Evolutionary conservation across 1,140 invertebrate species (phyloP).

Genomic region (Aphis craccivora): DNA sequence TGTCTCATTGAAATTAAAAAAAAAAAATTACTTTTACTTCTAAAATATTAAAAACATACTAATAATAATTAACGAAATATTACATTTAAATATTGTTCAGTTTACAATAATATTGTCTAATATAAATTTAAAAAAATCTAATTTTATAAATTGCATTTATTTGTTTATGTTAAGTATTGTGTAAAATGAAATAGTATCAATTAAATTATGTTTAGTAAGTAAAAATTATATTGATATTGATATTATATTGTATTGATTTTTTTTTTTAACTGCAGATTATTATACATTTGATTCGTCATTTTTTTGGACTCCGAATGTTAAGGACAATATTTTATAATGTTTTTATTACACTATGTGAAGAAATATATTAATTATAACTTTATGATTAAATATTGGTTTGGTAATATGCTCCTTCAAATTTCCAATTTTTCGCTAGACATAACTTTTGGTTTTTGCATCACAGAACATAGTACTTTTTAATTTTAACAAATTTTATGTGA

Average conservation of each 20-base stretch:
- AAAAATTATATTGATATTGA: background rate
- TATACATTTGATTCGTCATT: background rate
- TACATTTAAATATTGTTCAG: background rate
- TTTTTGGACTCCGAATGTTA: background rate
- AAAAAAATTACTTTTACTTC: background rate
- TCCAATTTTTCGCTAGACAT: background rate
- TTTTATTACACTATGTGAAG: background rate
- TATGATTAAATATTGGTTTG: background rate
- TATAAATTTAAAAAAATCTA: background rate
- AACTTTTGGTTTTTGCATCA: background rate
- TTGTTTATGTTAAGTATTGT: background rate
- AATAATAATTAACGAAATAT: background rate
- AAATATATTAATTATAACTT: background rate
- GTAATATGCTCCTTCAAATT: background rate
- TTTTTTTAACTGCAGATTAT: background rate
- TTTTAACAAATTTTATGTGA: background rate
- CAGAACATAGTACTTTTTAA: background rate
- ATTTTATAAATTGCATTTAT: background rate
- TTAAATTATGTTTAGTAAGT: background rate
- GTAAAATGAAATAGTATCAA: background rate
- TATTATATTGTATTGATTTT: no score
- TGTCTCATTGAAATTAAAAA: background rate
- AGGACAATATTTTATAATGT: background rate
- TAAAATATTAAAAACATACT: no score
- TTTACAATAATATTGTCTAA: background rate